Base-by-base conservation (phyloP, 1,140 invertebrate species). In the Fragariocoptes setiger region DNA sequence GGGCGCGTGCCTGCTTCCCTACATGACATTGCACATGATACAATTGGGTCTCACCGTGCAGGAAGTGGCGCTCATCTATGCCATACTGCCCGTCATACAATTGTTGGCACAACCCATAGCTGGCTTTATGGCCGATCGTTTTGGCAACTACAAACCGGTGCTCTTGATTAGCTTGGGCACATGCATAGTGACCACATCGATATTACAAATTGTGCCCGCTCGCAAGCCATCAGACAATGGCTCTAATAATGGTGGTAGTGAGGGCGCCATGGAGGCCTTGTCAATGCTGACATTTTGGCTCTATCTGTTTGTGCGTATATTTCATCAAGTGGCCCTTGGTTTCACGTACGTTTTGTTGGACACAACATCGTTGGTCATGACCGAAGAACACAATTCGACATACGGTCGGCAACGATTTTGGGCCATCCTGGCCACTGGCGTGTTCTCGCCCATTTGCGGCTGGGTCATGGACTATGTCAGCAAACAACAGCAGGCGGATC, bases 1-100 rank as follows among this genome's bases (percentile, higher is more conserved):
- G 19, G 72, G 71, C 35, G 74, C 74, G 5, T 51, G 45, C 15
- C 60, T 82, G 21, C 72, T 79, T 51, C 76, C 76, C 2, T 82
- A 77, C 55, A 57, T 80, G 50, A 75, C 75, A 2, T 70, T 80
- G 39, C 76, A 78, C 53, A 78, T 79, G 74, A 64, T 72, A 47
- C 69, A 75, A 51, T 53, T 80, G 38, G 76, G 76, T 38, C 71
- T 80, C 49, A 72, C 70, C 43, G 68, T 75, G 4, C 70, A 74
- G 53, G 74, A 82, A 59, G 73, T 74, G 1, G 74, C 74, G n/a
- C 70, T 78, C 46, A 78, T 78, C 66, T 76, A 72, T 15, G 70
- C 75, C 3, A 63, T 77, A 2, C 74, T 72, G 37, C 75, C 76
- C 1, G 64, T 77, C 38, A 62, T 75, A 1, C 68, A 70, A 21